Base-by-base conservation (phyloP, 1,140 invertebrate species). In the Drosophila eugracilis region DNA sequence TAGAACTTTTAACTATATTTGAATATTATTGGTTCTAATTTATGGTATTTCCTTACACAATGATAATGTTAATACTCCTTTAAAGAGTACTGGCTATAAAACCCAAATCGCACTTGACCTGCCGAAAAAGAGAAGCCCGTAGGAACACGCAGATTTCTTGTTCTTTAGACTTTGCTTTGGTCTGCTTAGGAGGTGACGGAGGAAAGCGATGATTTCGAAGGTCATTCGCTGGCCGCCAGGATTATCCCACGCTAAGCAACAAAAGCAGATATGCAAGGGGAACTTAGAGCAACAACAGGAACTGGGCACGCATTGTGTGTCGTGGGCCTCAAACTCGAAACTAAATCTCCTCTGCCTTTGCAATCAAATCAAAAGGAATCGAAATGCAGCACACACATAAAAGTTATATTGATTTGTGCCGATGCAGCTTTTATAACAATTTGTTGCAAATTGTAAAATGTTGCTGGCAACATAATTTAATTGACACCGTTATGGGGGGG, bases 391-490 rank as follows among this genome's bases (percentile, higher is more conserved):
- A 45, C 19, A 41, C 21, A 26, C 26, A 12, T 3, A 28, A 24
- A 39, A 32, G 47, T 34, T 22, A 52, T 84, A 76, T 84, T 80
- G 80, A 76, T 80, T 77, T 86, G 75, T 76, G 73, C 62, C 47
- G 55, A 53, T 58, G 48, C 47, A 63, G 76, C 65, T 84, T 81
- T 85, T 86, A n/a, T n/a, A 85, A 85, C 81, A 85, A 86, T 86
- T 85, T 85, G 81, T 86, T 85, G 81, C 77, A 85, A 85, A 85
- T 85, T 85, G 81, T 85, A 86, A 85, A 85, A 85, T 85, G 81
- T 85, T 77, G 81, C 77, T 63, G 57, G 81, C 81, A 86, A 86
- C 78, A 88, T 86, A 86, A 86, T 88, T 86, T 88, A 86, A 86
- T 86, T 85, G 81, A 85, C 81, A 79, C 81, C 77, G 83, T 86